Evolutionary conservation across 2,888 invertebrate species (phyloP), one percentile per base, ranked within the genome.

Genomic region (Sesia bembeciformis): DNA sequence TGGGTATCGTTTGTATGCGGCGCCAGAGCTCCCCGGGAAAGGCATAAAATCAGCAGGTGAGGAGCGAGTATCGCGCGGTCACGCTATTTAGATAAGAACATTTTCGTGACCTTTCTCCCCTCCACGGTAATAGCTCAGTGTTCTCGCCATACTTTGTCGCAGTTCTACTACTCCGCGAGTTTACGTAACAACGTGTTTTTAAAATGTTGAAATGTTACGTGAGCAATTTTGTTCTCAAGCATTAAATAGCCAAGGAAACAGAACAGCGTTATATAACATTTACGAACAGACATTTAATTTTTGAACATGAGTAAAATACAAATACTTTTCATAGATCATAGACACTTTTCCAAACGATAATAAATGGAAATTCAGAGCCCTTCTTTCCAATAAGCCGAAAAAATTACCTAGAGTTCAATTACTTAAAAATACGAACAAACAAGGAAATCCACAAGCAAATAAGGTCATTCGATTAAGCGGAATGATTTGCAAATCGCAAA

Each of bases 401-500:
- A 53, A 50, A 40, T 54, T 54, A 39, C 23, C 46, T 38, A 51
- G 39, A 51, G 39, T 51, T 39, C 39, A 51, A 7, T 40, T 40
- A 52, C 40, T 51, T 42, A 46, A 62, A 62, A 55, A 57, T 51
- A 56, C n/a, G 38, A 23, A 62, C 67, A 70, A 77, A 74, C 68
- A 70, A 75, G 73, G 76, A 76, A 76, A 70, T 62, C 67, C 60
- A 57, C 69, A 63, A 76, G 82, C 79, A 83, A 85, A 84, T 77
- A 83, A 78, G 78, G 78, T 80, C 77, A 82, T 80, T 82, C 78
- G 84, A 86, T 85, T 84, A 85, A 80, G 78, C 80, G 78, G 78
- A 86, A 87, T 85, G 78, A 87, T 88, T 87, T 84, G 82, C 79
- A 78, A 81, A 84, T 83, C 84, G 78, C 77, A 85, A 84, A 80